Evolutionary conservation across 1,140 invertebrate species (phyloP), one percentile per base, ranked within the genome.

Genomic region (Ylistrum balloti): DNA sequence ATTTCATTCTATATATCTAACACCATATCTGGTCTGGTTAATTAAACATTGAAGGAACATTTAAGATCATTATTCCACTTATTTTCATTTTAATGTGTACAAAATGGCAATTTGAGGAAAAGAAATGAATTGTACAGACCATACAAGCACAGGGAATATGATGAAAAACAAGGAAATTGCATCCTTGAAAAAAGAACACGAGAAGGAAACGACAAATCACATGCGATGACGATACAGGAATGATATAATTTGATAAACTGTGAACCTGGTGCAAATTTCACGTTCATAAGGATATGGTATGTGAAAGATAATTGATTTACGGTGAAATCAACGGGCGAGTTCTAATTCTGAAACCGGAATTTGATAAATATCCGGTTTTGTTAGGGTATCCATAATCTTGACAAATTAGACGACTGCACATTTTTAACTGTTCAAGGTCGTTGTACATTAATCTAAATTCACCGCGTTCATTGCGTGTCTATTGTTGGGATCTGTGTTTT

Each of bases 361-460:
- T 74, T 74, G 56, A 74, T 74, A 28, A 74, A 74, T 74, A 28
- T 74, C n/a, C 56, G 22, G 7, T 74, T 28, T 74, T 74, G 35
- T 74, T 74, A 74, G 56, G 28, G n/a, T 74, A 74, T 28, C 56
- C 56, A n/a, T 2, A 74, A 74, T 74, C 5, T 17, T 0, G 17
- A 74, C n/a, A 74, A 74, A 74, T 74, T 74, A n/a, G 56, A 74
- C n/a, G 56, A 74, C 3, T 74, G 56, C n/a, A 17, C 56, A 28
- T 74, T n/a, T 74, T 74, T 9, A 74, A 28, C 56, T 74, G 56
- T 74, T 74, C 56, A 74, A 74, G 56, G 56, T 74, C 56, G 56
- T 5, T 2, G 5, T 22, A 74, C 56, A 74, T 74, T 28, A 74
- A 74, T 74, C 22, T 74, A 5, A 28, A 74, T 74, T 74, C 11